Conservation (phyloP, 30 jellyfish, hydroid and myxozoan species). For the Cassiopea andromeda region DNA sequence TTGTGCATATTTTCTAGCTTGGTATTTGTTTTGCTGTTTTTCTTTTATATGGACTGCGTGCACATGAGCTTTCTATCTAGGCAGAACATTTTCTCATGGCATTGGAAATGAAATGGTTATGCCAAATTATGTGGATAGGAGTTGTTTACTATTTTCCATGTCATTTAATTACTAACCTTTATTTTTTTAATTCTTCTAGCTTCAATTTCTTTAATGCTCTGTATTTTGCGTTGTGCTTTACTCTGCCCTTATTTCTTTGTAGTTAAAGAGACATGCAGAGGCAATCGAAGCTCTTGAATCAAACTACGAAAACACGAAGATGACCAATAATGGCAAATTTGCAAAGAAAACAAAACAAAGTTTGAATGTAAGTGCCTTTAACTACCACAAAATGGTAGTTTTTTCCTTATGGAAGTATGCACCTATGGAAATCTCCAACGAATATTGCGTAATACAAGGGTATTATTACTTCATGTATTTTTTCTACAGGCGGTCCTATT, state of each 20-base stretch:
- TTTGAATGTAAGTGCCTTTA: slow-evolving; percentile 17
- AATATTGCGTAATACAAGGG: too few species aligned
- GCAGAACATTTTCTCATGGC: too few species aligned
- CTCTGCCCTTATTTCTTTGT: background rate
- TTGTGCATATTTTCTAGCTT: background rate
- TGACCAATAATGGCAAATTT: slow-evolving; percentile 59
- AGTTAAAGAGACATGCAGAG: slow-evolving; percentile 70
- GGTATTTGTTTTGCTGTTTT: background rate
- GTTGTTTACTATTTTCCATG: background rate
- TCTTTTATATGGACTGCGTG: background rate
- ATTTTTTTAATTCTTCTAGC: background rate
- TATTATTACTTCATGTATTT: background rate
- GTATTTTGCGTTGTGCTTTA: background rate
- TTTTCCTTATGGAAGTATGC: background rate
- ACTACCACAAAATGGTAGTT: background rate
- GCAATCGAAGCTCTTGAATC: slow-evolving; percentile 72
- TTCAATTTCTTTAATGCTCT: background rate
- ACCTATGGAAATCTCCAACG: too few species aligned
- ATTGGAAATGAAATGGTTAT: too few species aligned
- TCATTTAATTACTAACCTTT: background rate
- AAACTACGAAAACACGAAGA: slow-evolving; percentile 46
- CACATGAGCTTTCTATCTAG: too few species aligned
- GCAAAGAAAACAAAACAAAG: slow-evolving; percentile 41
- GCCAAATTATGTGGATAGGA: background rate
- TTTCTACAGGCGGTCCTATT: background rate